These are phyloP conservation scores for Chironomus striatipennis DNA, from an alignment of 1,140 invertebrate species.

Conservation along the genomic window DNA sequence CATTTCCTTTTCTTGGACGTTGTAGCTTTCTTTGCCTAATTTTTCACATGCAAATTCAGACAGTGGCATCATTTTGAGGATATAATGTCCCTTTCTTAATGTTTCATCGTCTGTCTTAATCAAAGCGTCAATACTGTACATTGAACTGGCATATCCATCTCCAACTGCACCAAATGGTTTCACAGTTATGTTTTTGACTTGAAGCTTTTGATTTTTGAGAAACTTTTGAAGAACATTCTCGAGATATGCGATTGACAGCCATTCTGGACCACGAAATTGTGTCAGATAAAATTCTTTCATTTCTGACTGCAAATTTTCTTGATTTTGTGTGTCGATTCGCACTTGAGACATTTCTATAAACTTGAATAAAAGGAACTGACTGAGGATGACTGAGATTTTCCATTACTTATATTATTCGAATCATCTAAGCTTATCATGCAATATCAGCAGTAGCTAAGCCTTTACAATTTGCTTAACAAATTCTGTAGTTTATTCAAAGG, in stretches of 20 bases:
- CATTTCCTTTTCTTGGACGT: background rate
- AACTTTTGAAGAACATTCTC: background rate
- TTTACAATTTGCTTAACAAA: too few relatives aligned
- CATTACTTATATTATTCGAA: too few relatives aligned
- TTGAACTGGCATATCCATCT: background rate
- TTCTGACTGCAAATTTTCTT: too few relatives aligned
- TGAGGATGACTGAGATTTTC: too few relatives aligned
- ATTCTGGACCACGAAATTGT: background rate
- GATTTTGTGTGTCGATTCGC: too few relatives aligned
- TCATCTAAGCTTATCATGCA: too few relatives aligned
- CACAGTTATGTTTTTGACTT: background rate
- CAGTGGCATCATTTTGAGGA: background rate
- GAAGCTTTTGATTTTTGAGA: background rate
- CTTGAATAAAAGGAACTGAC: too few relatives aligned
- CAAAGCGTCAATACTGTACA: background rate
- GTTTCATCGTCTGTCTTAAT: background rate
- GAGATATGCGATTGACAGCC: background rate
- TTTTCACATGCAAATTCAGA: background rate
- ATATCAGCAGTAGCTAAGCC: too few relatives aligned
- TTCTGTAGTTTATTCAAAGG: too few relatives aligned
- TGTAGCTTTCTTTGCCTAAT: background rate
- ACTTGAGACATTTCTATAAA: too few relatives aligned
- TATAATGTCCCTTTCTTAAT: background rate
- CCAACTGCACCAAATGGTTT: background rate
- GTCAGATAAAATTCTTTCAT: too few relatives aligned